Percentiles rank a stretch among this genome's conserved stretches.
These are phyloP conservation scores for Emys orbicularis DNA, from an alignment of 2,797 vertebrate genomes.

Conservation along the genomic window DNA sequence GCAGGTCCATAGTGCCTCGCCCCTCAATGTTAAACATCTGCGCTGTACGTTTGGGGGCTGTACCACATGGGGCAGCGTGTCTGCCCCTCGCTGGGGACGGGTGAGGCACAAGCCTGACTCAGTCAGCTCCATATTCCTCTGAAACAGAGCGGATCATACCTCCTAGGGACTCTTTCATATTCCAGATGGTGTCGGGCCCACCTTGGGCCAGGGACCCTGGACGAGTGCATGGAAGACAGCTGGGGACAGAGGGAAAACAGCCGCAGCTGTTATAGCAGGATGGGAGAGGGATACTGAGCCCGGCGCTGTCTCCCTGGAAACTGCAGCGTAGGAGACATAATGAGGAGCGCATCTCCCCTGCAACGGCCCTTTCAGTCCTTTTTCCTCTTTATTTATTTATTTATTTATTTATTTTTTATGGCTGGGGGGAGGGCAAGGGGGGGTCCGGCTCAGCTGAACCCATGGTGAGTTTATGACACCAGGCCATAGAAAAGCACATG, in stretches of 20 bases:
- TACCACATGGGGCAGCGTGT: rapidly evolving
- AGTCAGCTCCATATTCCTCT: not conserved
- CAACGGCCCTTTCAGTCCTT: conserved; percentile 4
- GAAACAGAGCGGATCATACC: conserved; percentile 36
- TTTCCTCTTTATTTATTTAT: not conserved
- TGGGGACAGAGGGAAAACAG: conserved; percentile 83
- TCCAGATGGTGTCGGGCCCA: conserved; percentile 85
- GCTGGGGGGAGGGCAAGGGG: not conserved
- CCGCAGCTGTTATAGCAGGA: conserved; percentile 68
- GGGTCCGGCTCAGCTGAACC: not conserved
- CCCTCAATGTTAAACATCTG: rapidly evolving
- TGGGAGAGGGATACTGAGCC: conserved; percentile 45
- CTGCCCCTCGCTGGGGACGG: rapidly evolving
- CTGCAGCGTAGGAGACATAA: conserved; percentile 61
- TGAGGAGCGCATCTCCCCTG: conserved; percentile 3
- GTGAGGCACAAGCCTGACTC: not conserved
- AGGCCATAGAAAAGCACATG: conserved; percentile 7
- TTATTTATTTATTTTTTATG: conserved; percentile 31
- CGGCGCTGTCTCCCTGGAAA: conserved; percentile 80
- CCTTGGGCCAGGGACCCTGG: conserved; percentile 78
- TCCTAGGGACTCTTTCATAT: conserved; percentile 75
- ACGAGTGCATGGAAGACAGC: conserved; percentile 86
- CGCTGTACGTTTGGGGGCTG: rapidly evolving
- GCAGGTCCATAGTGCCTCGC: rapidly evolving
- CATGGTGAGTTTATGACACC: conserved; percentile 37